Conservation (phyloP, 2,797 vertebrate species). For the Mormyrus proboscirostris region DNA sequence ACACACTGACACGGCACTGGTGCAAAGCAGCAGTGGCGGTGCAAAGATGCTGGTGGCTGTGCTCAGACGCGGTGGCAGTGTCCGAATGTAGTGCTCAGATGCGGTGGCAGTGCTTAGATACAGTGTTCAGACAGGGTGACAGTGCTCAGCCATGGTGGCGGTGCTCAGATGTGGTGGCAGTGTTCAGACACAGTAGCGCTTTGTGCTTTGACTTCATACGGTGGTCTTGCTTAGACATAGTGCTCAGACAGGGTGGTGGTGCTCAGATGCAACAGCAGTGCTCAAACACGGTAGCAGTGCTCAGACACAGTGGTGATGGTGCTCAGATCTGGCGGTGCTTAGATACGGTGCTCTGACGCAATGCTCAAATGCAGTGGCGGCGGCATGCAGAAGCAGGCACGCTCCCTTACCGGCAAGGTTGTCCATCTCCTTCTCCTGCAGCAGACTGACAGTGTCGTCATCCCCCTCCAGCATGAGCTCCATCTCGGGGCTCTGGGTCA, state of each 20-base stretch:
- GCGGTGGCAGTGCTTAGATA: too few relatives aligned
- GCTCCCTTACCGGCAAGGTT: conserved; percentile 81
- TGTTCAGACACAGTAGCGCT: background rate
- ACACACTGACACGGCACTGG: background rate
- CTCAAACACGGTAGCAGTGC: background rate
- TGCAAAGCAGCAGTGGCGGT: background rate
- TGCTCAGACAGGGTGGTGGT: background rate
- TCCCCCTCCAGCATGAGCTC: conserved; percentile 98
- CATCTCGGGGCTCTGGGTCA: conserved; percentile 88
- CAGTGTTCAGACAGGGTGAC: background rate
- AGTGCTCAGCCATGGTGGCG: background rate
- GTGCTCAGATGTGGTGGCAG: background rate
- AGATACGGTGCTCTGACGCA: background rate
- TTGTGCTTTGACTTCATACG: background rate
- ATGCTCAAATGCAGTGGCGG: background rate
- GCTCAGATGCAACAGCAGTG: too few relatives aligned
- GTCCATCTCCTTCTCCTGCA: conserved; percentile 97
- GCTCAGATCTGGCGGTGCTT: background rate
- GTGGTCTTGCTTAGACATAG: background rate
- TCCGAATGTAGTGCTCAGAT: too few relatives aligned
- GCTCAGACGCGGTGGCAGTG: too few relatives aligned
- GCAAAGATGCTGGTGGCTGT: background rate
- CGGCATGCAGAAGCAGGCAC: background rate
- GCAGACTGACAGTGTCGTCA: conserved; percentile 88
- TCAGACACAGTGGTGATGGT: background rate